phyloP scores from a whole-genome alignment of 2,888 invertebrate species.

The Allophyes oxyacanthae region DNA sequence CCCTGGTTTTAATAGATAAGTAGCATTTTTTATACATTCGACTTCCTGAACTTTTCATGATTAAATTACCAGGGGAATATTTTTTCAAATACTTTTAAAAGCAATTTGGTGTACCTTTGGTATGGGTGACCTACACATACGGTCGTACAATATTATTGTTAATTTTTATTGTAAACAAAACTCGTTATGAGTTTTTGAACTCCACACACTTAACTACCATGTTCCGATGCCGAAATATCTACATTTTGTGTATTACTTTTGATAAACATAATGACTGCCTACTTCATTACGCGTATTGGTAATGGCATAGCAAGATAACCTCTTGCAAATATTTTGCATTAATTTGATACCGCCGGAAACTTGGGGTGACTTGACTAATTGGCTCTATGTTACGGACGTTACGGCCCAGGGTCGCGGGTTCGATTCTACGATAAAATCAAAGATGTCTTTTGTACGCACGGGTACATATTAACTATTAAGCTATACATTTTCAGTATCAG shows the following conservation, averaged over 20 bases:
- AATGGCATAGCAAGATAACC: conserved; percentile 13
- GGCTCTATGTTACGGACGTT: not conserved
- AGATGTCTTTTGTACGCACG: too few relatives aligned
- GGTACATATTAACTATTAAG: too few relatives aligned
- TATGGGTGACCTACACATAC: not conserved
- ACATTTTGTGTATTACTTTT: conserved; percentile 28
- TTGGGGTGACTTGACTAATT: not conserved
- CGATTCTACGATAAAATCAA: too few relatives aligned
- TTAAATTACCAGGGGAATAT: too few relatives aligned
- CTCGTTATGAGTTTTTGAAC: conserved; percentile 48
- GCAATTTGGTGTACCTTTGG: conserved; percentile 25
- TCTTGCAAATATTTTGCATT: conserved; percentile 4
- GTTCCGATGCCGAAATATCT: conserved; percentile 17
- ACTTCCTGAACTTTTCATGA: too few relatives aligned
- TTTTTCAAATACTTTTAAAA: conserved; percentile 43
- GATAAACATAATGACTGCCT: conserved; percentile 12
- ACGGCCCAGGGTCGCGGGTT: not conserved
- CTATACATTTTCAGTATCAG: too few relatives aligned
- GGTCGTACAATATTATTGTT: conserved; percentile 41
- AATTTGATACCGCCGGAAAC: conserved; percentile 1
- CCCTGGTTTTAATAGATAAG: too few relatives aligned
- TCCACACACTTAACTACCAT: conserved; percentile 39
- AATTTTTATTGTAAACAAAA: conserved; percentile 44
- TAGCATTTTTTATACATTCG: too few relatives aligned
- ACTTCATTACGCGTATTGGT: conserved; percentile 17